These are phyloP conservation scores for Protosalanx chinensis DNA, from an alignment of 2,797 vertebrate species.

Conservation along the genomic window DNA sequence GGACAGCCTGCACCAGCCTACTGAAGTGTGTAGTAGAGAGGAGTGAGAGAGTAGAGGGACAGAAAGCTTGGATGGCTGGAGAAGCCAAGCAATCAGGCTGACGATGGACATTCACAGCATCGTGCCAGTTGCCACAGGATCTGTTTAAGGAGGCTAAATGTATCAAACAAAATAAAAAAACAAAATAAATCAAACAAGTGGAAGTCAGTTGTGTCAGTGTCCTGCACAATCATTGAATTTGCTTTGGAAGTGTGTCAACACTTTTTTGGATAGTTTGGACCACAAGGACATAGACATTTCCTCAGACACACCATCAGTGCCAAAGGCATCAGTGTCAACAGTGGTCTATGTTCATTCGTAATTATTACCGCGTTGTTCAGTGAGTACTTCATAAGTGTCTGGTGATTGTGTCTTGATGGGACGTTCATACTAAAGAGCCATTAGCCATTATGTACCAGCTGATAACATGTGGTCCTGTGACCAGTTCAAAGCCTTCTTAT, in stretches of 20 bases:
- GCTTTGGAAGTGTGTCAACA: conserved; percentile 77
- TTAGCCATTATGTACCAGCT: conserved; percentile 74
- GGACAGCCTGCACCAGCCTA: no score
- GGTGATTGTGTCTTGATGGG: neutral
- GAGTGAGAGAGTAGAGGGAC: conserved; percentile 12
- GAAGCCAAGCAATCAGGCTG: conserved; percentile 7
- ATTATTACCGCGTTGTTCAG: conserved; percentile 81
- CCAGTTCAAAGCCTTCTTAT: no score
- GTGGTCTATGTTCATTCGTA: no score
- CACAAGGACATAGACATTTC: conserved; percentile 81
- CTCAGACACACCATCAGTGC: conserved; percentile 26
- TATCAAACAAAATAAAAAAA: no score
- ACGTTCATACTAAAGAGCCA: neutral
- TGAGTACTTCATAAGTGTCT: conserved; percentile 67
- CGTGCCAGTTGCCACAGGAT: no score
- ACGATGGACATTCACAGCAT: no score
- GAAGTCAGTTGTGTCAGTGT: conserved; percentile 9
- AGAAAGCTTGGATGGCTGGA: neutral
- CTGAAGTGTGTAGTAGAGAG: conserved; percentile 78
- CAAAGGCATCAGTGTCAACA: conserved; percentile 57
- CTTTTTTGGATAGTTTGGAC: conserved; percentile 74
- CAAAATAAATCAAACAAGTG: no score
- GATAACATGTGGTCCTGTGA: no score
- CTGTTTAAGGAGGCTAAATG: conserved; percentile 42
- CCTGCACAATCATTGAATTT: conserved; percentile 69